phyloP scores from a whole-genome alignment of 2,797 vertebrate species.

The Silurus lanzhouensis region DNA sequence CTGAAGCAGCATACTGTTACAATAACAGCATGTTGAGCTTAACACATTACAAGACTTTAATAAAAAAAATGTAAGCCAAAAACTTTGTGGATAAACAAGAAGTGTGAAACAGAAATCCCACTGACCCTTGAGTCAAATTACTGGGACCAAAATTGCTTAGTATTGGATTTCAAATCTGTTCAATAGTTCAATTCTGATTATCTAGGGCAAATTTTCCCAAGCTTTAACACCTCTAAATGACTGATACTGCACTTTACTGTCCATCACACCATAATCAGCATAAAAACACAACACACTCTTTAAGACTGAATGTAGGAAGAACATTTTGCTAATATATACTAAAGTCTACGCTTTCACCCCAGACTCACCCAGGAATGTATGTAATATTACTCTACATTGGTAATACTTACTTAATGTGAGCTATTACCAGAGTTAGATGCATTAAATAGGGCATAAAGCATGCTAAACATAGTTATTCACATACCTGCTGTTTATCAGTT shows the following conservation, averaged over 20 bases:
- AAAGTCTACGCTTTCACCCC: neutral
- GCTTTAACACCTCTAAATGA: neutral
- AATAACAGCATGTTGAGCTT: neutral
- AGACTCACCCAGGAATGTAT: neutral
- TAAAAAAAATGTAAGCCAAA: neutral
- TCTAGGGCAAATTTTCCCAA: neutral
- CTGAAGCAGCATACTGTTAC: neutral
- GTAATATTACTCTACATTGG: neutral
- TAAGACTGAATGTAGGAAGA: neutral
- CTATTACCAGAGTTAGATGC: neutral
- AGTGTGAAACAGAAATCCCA: neutral
- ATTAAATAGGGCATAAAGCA: neutral
- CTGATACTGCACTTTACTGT: neutral
- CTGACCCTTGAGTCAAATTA: neutral
- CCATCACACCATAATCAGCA: neutral
- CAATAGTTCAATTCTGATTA: neutral
- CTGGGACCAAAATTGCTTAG: neutral
- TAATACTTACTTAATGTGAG: neutral
- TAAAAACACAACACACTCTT: neutral
- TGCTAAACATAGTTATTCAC: constrained; percentile 14
- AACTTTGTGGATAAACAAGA: neutral
- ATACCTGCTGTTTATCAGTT: neutral
- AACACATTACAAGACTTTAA: neutral
- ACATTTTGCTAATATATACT: too few species aligned
- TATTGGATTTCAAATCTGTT: neutral